Base-by-base conservation (phyloP, 2,888 invertebrate genomes). In the Sphaerophoria taeniata region DNA sequence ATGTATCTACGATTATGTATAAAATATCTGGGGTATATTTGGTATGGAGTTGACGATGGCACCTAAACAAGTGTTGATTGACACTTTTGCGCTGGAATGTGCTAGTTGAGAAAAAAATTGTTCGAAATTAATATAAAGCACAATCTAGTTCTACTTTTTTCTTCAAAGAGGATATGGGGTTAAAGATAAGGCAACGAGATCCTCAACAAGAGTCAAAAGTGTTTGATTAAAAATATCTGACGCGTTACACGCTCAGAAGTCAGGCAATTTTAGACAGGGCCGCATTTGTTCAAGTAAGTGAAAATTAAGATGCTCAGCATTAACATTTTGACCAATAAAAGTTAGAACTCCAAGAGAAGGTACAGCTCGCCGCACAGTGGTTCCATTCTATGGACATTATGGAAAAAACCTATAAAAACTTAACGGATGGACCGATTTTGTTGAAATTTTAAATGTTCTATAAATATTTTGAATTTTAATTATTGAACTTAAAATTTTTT, bases 71-170 rank as follows among this genome's bases (percentile, higher is more conserved):
- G 63, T 71, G 73, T 79, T 83, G 78, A 83, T 78, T 83, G 78
- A 79, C 83, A 78, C 58, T 70, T 83, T 61, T 83, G 63, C 74
- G 78, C 74, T 53, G 74, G 73, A 83, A 83, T 79, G 74, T 83
- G 78, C 51, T 33, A 70, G 43, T 36, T 33, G 34, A 43, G n/a
- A 9, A 72, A 43, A 47, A 63, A 71, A 53, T 53, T 67, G 47
- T 31, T 12, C 39, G 60, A 75, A 74, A 71, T 78, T 53, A 71
- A 53, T 70, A 70, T 74, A 55, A 83, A 79, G 83, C 36, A 78
- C 65, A 58, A 63, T 51, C 67, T 45, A 36, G 36, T 76, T 51
- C 36, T 60, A n/a, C 45, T 12, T 36, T 67, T 11, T 53, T 11
- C 16, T 67, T 53, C 3, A 36, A 51, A 12, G 16, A 7, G 6